Evolutionary conservation across 2,797 vertebrate genomes (phyloP).

Genomic region (Gallinago stenura): DNA sequence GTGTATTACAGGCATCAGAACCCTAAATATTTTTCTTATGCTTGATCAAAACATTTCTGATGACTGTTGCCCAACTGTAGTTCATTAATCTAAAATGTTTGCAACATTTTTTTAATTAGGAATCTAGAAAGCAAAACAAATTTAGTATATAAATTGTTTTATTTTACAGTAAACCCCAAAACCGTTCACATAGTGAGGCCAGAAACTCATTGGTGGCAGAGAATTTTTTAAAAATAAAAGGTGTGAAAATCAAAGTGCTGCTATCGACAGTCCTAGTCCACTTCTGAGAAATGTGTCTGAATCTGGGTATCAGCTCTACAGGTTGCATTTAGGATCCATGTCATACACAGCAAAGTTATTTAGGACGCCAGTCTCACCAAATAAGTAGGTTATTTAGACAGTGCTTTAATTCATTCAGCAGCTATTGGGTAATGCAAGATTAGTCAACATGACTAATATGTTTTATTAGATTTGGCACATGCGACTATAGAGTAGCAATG

Average conservation of each 20-base stretch:
- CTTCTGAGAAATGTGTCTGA: neutral
- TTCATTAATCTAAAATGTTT: neutral
- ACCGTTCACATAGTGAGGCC: neutral
- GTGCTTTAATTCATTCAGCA: neutral
- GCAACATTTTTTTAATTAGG: neutral
- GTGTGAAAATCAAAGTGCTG: neutral
- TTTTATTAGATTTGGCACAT: neutral
- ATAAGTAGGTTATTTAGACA: neutral
- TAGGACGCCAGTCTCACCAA: neutral
- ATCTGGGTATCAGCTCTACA: neutral
- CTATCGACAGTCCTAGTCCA: neutral
- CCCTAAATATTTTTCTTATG: neutral
- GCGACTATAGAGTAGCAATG: neutral
- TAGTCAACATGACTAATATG: neutral
- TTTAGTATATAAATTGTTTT: neutral
- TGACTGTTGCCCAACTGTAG: neutral
- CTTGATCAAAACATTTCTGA: neutral
- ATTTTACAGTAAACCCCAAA: neutral
- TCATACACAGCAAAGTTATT: neutral
- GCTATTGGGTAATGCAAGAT: neutral
- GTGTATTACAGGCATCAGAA: neutral
- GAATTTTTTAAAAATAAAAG: neutral
- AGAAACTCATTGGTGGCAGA: neutral
- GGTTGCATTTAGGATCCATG: neutral
- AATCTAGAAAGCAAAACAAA: neutral